phyloP scores from a whole-genome alignment of 92 coral and sea anemone species.

The Zoanthus sansibaricus region DNA sequence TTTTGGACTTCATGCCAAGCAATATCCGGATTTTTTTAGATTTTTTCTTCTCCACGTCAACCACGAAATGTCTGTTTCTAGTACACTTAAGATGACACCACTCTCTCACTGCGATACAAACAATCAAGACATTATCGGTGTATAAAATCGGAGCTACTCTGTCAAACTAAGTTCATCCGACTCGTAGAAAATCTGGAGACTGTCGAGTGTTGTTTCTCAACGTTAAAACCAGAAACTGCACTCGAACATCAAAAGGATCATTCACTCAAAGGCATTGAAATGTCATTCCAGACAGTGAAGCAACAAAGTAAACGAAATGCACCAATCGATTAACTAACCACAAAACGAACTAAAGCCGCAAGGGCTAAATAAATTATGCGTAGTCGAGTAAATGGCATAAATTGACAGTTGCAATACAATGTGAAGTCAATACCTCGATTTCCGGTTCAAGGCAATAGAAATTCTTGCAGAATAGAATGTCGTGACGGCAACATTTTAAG shows the following conservation, averaged over 20 bases:
- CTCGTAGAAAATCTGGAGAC: neutral
- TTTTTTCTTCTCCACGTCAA: neutral
- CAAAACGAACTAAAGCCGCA: neutral
- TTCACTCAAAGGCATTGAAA: neutral
- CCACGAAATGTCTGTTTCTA: neutral
- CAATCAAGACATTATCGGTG: neutral
- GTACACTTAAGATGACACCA: neutral
- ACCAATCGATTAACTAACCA: neutral
- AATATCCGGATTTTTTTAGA: neutral
- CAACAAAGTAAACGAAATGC: neutral
- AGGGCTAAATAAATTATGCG: neutral
- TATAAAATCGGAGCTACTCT: neutral
- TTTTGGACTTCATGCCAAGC: neutral
- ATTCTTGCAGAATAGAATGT: neutral
- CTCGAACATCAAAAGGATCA: neutral
- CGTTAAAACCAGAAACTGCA: neutral
- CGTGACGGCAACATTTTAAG: neutral
- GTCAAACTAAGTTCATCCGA: neutral
- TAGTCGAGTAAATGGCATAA: neutral
- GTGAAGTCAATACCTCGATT: neutral
- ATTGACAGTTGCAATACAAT: neutral
- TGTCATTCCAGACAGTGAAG: neutral
- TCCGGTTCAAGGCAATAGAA: neutral
- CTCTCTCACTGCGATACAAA: neutral
- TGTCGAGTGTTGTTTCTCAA: neutral